phyloP scores from a whole-genome alignment of 2,888 invertebrate species.

The Platycheirus rosarum region DNA sequence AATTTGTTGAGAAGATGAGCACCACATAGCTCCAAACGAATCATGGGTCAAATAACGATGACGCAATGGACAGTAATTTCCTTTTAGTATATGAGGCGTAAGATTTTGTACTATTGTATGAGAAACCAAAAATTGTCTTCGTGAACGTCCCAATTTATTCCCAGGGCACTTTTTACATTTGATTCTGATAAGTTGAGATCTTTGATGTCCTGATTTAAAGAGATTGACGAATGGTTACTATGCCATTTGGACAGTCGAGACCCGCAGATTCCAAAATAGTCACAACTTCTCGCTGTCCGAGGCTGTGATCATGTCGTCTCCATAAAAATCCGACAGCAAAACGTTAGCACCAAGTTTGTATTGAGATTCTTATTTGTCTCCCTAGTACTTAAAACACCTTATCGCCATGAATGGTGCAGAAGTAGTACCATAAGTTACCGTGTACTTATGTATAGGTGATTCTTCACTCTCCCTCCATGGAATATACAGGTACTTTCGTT shows the following conservation, averaged over 20 bases:
- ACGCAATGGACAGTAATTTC: constrained; percentile 2
- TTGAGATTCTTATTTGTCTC: constrained; percentile 68
- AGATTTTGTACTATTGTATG: constrained; percentile 4
- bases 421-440: constrained; percentile 61
- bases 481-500: constrained; percentile 64
- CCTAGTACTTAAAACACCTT: constrained; percentile 40
- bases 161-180: not conserved
- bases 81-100: constrained; percentile 2
- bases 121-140: constrained; percentile 1
- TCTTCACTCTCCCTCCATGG: constrained; percentile 54
- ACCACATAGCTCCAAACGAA: constrained; percentile 56
- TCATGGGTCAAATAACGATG: constrained; percentile 57
- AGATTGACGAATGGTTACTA: constrained; percentile 3
- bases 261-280: not conserved
- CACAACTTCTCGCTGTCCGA: not conserved
- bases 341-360: not conserved
- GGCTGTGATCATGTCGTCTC: constrained; percentile 6
- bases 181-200: not conserved
- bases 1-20: constrained; percentile 54
- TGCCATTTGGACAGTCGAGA: constrained; percentile 1
- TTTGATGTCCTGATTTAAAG: not conserved
- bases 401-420: constrained; percentile 60
- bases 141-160: constrained; percentile 5
- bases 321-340: constrained; percentile 9
- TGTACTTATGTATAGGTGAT: constrained; percentile 57